Conservation (phyloP, 2,888 invertebrate genomes). For the Callinectes sapidus region DNA sequence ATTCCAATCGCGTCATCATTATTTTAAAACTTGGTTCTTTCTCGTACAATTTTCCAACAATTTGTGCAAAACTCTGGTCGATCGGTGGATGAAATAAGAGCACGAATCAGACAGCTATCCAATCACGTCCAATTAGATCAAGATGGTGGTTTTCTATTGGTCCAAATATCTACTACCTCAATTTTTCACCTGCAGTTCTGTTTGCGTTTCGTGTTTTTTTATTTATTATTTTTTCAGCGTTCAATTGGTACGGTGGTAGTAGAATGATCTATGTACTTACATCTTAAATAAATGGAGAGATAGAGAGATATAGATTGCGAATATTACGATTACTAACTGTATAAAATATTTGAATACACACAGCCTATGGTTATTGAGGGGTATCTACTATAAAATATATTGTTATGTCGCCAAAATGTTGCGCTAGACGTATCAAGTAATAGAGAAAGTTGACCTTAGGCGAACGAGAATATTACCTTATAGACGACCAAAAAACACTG, state of each 20-base stretch:
- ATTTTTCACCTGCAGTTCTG: background rate
- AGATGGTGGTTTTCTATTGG: background rate
- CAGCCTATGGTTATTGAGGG: slow-evolving; percentile 63
- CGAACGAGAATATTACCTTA: background rate
- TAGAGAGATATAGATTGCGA: background rate
- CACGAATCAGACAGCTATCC: slow-evolving; percentile 17
- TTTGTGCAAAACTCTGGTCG: background rate
- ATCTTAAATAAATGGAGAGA: background rate
- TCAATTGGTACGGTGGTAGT: background rate
- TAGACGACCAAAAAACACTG: background rate
- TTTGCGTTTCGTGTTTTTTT: background rate
- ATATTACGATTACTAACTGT: slow-evolving; percentile 43
- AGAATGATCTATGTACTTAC: background rate
- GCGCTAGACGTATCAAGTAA: background rate
- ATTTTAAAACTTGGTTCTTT: background rate
- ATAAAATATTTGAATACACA: slow-evolving; percentile 63
- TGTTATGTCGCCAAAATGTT: slow-evolving; percentile 28
- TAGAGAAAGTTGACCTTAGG: slow-evolving; percentile 12
- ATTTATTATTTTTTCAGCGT: background rate
- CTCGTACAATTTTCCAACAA: background rate
- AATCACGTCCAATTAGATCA: background rate
- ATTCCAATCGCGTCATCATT: background rate
- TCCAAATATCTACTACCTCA: background rate
- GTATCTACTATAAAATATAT: slow-evolving; percentile 62
- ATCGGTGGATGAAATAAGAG: background rate